Base-by-base conservation (phyloP, 2,888 invertebrate species). In the Exephanes ischioxanthus region DNA sequence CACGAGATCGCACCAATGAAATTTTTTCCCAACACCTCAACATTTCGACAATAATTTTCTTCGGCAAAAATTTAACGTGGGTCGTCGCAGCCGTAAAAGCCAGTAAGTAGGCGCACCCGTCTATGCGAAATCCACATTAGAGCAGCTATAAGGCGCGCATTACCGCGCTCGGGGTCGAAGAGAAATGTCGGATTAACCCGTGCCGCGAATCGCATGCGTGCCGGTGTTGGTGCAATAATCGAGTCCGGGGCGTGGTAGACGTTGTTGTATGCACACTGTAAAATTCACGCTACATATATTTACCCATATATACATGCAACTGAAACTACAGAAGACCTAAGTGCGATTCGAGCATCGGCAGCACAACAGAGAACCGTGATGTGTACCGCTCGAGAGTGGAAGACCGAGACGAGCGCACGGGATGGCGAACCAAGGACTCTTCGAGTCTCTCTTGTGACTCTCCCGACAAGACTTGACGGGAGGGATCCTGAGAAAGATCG, bases 401-500 rank as follows among this genome's bases (percentile, higher is more conserved):
- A 82, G 67, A 81, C 58, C 72, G 79, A 80, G 83, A 78, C 22
- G 58, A 37, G 55, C 55, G 80, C 78, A 85, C 76, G 67, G 79
- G 84, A 53, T 82, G 81, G 66, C 53, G 61, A 83, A 88, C 88
- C 91, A 92, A 92, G 91, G 91, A 87, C 91, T 89, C 87, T 87
- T 89, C 82, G 81, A 88, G 82, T 88, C 86, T 86, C 86, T 88
- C 51, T 70, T 33, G 45, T 30, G 48, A 41, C 41, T 37, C 71
- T 70, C 61, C 45, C 11, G 45, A 71, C 77, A 79, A 82, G 26
- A 30, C 33, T 80, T 61, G 79, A 37, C 67, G 76, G n/a, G 80
- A 85, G 84, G 88, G 90, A 90, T 88, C 89, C 89, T 87, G 89
- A 88, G 90, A 89, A 90, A 88, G 85, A 83, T 19, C 41, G 51